phyloP scores from a whole-genome alignment of 1,140 invertebrate genomes.

The Sycobia sp. region DNA sequence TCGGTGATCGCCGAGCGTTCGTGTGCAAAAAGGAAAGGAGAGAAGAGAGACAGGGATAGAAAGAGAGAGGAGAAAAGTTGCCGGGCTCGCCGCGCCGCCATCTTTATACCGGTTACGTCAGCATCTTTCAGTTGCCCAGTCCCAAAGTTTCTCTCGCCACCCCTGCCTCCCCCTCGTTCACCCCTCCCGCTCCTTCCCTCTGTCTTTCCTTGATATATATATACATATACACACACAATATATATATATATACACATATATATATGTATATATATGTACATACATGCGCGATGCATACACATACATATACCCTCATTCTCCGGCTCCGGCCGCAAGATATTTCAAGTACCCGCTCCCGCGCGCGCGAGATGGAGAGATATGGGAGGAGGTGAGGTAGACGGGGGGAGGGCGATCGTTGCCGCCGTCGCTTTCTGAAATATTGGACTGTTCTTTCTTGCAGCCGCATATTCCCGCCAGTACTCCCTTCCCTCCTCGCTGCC shows the following conservation, averaged over 20 bases:
- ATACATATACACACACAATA: too few species aligned
- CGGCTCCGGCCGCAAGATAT: conserved; percentile 54
- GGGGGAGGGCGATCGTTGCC: conserved; percentile 47
- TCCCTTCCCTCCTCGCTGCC: conserved; percentile 24
- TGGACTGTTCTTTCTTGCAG: conserved; percentile 54
- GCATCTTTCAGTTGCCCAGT: conserved; percentile 53
- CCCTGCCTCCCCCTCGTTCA: conserved; percentile 39
- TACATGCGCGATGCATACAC: too few species aligned
- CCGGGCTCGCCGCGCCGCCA: conserved; percentile 36
- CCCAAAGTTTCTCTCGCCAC: conserved; percentile 40
- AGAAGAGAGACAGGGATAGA: background rate
- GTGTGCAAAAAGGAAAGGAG: conserved; percentile 6
- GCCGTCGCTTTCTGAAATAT: conserved; percentile 53
- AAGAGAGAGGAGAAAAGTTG: background rate
- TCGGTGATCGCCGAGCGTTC: too few species aligned
- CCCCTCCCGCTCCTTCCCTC: too few species aligned
- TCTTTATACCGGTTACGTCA: conserved; percentile 56
- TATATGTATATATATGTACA: too few species aligned
- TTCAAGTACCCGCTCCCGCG: conserved; percentile 51
- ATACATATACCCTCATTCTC: too few species aligned
- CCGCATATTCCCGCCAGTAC: conserved; percentile 44
- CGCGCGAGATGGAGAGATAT: conserved; percentile 12
- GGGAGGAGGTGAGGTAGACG: background rate
- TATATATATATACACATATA: too few species aligned
- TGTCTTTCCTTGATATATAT: too few species aligned